These are phyloP conservation scores for Watersipora subatra DNA, from an alignment of 1,140 invertebrate genomes.

Conservation along the genomic window DNA sequence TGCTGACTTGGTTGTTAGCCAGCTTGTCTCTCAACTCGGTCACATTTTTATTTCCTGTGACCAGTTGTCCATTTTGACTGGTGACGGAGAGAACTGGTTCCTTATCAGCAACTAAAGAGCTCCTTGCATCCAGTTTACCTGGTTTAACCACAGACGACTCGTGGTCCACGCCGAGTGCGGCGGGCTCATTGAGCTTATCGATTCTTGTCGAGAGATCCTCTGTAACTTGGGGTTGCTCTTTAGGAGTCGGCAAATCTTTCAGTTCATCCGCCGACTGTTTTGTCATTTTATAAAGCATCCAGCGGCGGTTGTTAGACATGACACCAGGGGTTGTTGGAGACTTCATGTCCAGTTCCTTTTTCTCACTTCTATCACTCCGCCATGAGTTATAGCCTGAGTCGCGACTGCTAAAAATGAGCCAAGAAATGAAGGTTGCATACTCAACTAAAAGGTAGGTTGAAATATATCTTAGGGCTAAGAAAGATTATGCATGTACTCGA, in stretches of 20 bases:
- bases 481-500: too few species aligned
- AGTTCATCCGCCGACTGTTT: slow-evolving; percentile 36
- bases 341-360: too few species aligned
- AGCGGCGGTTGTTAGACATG: slow-evolving; percentile 47
- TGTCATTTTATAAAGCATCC: slow-evolving; percentile 46
- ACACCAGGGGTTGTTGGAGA: background rate
- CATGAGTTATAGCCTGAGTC: background rate
- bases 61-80: background rate
- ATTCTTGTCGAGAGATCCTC: background rate
- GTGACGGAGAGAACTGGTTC: background rate
- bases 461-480: too few species aligned
- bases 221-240: background rate
- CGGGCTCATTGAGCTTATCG: background rate
- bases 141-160: too few species aligned
- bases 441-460: too few species aligned
- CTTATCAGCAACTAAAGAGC: background rate
- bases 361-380: background rate
- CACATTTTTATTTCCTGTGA: background rate
- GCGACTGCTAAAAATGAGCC: background rate
- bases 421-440: too few species aligned
- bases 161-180: too few species aligned
- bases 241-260: background rate
- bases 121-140: background rate
- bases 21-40: background rate
- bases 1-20: too few species aligned